Conservation (phyloP, 2,797 vertebrate genomes). For the Pangasius macronema region DNA sequence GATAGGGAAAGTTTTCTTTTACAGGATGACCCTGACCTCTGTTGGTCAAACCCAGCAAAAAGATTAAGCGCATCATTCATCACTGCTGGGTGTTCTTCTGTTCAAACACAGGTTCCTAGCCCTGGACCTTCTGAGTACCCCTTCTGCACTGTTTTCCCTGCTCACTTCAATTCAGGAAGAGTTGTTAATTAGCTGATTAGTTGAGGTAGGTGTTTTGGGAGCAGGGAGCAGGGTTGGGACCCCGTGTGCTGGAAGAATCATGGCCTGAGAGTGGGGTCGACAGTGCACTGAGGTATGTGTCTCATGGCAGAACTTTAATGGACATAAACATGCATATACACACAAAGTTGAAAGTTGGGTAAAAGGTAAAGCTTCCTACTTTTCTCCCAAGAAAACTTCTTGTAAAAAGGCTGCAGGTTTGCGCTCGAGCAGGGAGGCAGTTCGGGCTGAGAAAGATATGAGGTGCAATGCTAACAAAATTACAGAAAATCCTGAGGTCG, state of each 20-base stretch:
- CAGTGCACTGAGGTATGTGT: conserved; percentile 43
- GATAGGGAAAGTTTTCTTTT: conserved; percentile 47
- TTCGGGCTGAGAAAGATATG: conserved; percentile 66
- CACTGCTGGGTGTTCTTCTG: conserved; percentile 43
- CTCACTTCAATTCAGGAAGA: neutral
- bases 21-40: conserved; percentile 65
- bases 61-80: conserved; percentile 66
- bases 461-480: conserved; percentile 82
- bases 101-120: neutral
- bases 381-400: conserved; percentile 62
- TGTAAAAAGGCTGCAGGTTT: conserved; percentile 57
- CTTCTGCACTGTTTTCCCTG: neutral
- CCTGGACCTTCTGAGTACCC: neutral
- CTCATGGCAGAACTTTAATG: conserved; percentile 54
- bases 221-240: neutral
- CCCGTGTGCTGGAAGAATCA: conserved; percentile 45
- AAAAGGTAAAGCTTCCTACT: conserved; percentile 32
- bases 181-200: neutral
- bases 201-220: neutral
- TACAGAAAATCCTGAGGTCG: conserved; percentile 73
- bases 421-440: conserved; percentile 37
- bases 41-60: conserved; percentile 63
- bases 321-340: conserved; percentile 12
- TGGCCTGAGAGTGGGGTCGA: conserved; percentile 59
- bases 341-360: conserved; percentile 22